Conservation (phyloP, 2,797 vertebrate genomes). For the Carapus acus region DNA sequence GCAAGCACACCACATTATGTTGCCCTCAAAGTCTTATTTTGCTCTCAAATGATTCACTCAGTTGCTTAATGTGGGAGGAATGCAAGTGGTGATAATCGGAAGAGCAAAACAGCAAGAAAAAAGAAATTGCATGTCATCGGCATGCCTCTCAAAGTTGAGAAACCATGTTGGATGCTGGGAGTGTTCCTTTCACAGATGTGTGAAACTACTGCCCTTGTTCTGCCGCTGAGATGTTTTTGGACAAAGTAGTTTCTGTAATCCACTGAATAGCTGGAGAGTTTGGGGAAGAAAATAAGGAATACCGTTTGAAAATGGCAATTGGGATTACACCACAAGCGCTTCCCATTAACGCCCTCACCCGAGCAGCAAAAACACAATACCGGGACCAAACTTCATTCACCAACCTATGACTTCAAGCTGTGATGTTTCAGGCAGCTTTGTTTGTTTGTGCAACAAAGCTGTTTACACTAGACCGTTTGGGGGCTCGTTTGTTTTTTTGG, state of each 20-base stretch:
- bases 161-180: too few relatives aligned
- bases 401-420: conserved; percentile 1
- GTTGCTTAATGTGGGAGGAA: too few relatives aligned
- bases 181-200: conserved; percentile 55
- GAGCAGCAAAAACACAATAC: conserved; percentile 37
- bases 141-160: conserved; percentile 31
- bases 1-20: too few relatives aligned
- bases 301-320: conserved; percentile 53
- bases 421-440: too few relatives aligned
- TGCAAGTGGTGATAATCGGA: too few relatives aligned
- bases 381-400: conserved; percentile 41
- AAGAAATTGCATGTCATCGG: neutral
- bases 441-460: too few relatives aligned
- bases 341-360: conserved; percentile 45
- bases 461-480: too few relatives aligned
- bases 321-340: conserved; percentile 53
- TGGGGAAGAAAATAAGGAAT: conserved; percentile 38
- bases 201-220: conserved; percentile 42
- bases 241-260: conserved; percentile 55
- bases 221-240: conserved; percentile 60
- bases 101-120: too few relatives aligned
- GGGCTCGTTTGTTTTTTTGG: too few relatives aligned
- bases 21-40: too few relatives aligned
- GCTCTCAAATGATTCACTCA: too few relatives aligned
- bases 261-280: conserved; percentile 48